A percentile compares a stretch with the other conserved stretches of the same genome.
Evolutionary conservation across 92 coral and sea anemone genomes (phyloP).

Genomic region (Pocillopora meandrina): DNA sequence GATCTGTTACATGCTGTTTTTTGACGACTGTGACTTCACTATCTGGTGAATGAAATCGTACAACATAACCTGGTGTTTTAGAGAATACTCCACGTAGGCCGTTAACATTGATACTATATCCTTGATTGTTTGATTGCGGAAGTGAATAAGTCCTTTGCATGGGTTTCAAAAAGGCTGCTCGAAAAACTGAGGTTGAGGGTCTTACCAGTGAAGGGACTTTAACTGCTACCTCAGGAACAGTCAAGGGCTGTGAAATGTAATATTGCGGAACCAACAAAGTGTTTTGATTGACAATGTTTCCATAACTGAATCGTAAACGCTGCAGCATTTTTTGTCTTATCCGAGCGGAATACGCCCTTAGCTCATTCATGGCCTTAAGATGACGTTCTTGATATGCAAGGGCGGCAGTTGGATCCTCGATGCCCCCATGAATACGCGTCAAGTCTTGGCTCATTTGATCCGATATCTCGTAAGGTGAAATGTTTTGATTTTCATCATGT

Average conservation of each 20-base stretch:
- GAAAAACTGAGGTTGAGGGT: neutral
- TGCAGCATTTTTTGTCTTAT: constrained; percentile 14
- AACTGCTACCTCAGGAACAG: neutral
- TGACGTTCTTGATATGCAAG: neutral
- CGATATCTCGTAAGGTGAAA: neutral
- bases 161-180: neutral
- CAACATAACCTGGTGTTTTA: constrained; percentile 15
- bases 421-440: neutral
- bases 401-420: neutral
- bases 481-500: neutral
- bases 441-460: neutral
- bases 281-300: neutral
- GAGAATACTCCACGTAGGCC: constrained; percentile 42
- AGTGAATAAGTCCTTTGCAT: neutral
- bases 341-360: neutral
- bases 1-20: neutral
- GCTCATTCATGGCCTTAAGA: neutral
- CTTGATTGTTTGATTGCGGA: neutral
- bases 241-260: neutral
- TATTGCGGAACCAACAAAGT: neutral
- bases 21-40: constrained; percentile 43
- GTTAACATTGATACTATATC: constrained; percentile 30
- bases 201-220: neutral
- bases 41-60: constrained; percentile 27
- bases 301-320: neutral